Conservation (phyloP, 2,113 vertebrate species). For the Crotophaga sulcirostris region DNA sequence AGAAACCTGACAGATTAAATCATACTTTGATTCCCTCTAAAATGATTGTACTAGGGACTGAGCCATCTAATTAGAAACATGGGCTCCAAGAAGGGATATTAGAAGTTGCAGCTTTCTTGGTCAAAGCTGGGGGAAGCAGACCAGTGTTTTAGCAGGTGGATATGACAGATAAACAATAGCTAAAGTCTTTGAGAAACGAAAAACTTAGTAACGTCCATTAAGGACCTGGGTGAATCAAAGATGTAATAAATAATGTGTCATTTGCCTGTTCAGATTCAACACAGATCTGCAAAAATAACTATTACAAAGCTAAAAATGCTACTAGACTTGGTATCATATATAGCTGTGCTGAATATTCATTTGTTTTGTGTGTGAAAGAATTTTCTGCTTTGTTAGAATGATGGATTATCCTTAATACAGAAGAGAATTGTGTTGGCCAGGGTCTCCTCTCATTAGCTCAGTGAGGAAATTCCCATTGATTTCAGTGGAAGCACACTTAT, state of each 20-base stretch:
- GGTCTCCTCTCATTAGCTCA: neutral
- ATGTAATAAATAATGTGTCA: neutral
- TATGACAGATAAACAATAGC: neutral
- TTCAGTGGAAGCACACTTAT: neutral
- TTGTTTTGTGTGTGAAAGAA: neutral
- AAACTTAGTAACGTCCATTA: neutral
- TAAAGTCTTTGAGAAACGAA: neutral
- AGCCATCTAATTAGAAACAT: slow-evolving; percentile 1
- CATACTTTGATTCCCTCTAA: neutral
- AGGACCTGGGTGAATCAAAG: neutral
- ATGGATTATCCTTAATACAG: neutral
- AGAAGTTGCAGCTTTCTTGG: neutral
- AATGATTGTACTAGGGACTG: neutral
- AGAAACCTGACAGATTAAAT: neutral
- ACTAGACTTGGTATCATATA: neutral
- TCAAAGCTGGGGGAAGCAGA: neutral
- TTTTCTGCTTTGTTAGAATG: neutral
- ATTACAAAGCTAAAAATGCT: neutral
- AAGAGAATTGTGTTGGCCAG: neutral
- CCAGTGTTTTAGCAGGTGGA: neutral
- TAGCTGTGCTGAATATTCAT: neutral
- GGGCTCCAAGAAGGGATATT: neutral
- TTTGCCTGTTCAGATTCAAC: neutral
- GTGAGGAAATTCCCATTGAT: neutral
- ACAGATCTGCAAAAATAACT: neutral